Conservation (phyloP, 2,113 vertebrate species). For the Entelurus aequoreus region DNA sequence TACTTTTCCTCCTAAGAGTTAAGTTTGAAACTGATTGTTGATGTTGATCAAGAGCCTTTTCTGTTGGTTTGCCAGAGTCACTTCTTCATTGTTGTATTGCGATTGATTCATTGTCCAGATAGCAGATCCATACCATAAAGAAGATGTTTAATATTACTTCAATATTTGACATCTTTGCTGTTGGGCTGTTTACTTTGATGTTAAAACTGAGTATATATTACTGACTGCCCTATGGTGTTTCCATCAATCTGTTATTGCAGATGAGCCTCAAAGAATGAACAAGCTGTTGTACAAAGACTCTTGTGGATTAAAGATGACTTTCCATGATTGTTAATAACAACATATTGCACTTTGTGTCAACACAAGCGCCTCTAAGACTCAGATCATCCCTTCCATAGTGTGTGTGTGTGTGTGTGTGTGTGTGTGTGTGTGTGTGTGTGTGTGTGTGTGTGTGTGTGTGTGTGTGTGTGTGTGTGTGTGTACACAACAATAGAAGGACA, state of each 20-base stretch:
- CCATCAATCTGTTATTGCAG: not conserved
- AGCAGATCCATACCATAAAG: too few species aligned
- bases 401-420: slow-evolving; percentile 9
- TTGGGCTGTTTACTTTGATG: too few species aligned
- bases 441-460: not conserved
- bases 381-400: slow-evolving; percentile 25
- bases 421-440: slow-evolving; percentile 14
- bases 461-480: slow-evolving; percentile 10
- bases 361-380: slow-evolving; percentile 51
- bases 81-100: too few species aligned
- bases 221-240: too few species aligned
- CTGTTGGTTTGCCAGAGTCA: too few species aligned
- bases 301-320: slow-evolving; percentile 40
- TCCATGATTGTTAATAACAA: slow-evolving; percentile 40
- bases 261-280: slow-evolving; percentile 27
- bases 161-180: too few species aligned
- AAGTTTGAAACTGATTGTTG: too few species aligned
- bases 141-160: too few species aligned
- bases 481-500: slow-evolving; percentile 46
- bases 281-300: slow-evolving; percentile 14
- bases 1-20: too few species aligned
- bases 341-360: slow-evolving; percentile 44
- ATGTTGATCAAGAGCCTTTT: too few species aligned
- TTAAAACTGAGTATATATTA: too few species aligned
- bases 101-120: too few species aligned